Conservation (phyloP, 2,797 vertebrate species). For the Neomorphus geoffroyi region DNA sequence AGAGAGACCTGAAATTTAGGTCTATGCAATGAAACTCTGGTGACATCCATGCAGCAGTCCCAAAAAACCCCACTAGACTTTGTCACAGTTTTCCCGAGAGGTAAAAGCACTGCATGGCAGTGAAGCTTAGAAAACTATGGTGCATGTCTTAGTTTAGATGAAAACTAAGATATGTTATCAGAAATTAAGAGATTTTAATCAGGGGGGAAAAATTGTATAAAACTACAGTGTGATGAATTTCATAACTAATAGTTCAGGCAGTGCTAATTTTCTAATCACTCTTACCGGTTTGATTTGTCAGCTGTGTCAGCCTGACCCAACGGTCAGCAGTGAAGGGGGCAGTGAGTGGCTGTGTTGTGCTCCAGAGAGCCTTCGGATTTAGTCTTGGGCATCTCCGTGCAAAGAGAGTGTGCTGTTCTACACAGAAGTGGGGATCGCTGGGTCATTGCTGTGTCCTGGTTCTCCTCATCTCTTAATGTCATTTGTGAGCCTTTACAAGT, state of each 20-base stretch:
- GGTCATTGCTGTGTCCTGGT: background rate
- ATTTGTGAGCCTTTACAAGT: background rate
- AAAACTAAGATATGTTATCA: too few species aligned
- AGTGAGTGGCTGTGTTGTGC: fast-evolving
- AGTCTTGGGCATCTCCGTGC: background rate
- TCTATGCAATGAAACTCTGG: background rate
- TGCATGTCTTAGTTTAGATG: too few species aligned
- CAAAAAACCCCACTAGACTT: background rate
- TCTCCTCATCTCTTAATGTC: background rate
- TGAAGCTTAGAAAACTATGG: background rate
- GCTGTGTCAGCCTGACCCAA: background rate
- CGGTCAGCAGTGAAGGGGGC: background rate
- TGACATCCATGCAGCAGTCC: background rate
- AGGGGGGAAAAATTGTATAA: too few species aligned
- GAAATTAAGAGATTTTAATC: too few species aligned
- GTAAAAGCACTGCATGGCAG: fast-evolving
- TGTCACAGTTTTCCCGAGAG: background rate
- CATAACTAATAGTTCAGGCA: background rate
- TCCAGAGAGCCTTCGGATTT: background rate
- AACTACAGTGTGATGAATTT: background rate
- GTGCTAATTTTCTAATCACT: background rate
- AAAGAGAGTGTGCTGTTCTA: background rate
- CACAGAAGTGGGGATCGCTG: background rate
- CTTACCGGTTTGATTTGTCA: background rate
- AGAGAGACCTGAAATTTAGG: background rate